Conservation (phyloP, 2,113 vertebrate genomes). For the Calyptommatus sinebrachiatus region DNA sequence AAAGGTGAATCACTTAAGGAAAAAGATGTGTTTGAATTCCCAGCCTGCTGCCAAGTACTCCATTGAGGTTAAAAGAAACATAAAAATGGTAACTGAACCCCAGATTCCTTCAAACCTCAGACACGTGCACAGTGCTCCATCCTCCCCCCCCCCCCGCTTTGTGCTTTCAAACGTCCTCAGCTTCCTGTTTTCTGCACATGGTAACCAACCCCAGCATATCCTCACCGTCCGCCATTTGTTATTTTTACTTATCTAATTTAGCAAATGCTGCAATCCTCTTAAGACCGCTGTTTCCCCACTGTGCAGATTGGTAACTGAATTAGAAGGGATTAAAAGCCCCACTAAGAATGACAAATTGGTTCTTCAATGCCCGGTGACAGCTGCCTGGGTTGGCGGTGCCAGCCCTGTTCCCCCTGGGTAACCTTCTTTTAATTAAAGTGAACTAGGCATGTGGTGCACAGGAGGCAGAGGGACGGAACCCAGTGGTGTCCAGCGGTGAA, state of each 20-base stretch:
- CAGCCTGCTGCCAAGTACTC: no score
- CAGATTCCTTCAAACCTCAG: not conserved
- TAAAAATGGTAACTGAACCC: not conserved
- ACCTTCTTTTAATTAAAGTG: slow-evolving; percentile 66
- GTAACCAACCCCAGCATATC: not conserved
- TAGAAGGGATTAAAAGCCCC: slow-evolving; percentile 78
- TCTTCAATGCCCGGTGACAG: slow-evolving; percentile 65
- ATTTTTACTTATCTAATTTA: slow-evolving; percentile 86
- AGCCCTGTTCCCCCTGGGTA: slow-evolving; percentile 61
- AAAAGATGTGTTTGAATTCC: not conserved
- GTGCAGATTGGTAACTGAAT: slow-evolving; percentile 80
- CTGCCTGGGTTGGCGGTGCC: slow-evolving; percentile 41
- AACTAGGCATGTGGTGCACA: not conserved
- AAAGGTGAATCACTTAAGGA: no score
- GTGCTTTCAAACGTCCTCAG: not conserved
- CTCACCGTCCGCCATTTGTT: slow-evolving; percentile 64
- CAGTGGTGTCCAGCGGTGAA: not conserved
- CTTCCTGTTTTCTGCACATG: not conserved
- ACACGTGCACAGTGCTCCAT: no score
- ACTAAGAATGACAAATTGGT: slow-evolving; percentile 70
- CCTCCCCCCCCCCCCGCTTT: not conserved
- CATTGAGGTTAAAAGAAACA: not conserved
- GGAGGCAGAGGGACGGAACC: not conserved
- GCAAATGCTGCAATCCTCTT: slow-evolving; percentile 85
- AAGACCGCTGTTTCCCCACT: slow-evolving; percentile 67